A percentile compares a stretch with the other conserved stretches of the same genome.
Evolutionary conservation across 1,140 invertebrate species (phyloP).

Genomic region (Polyergus mexicanus): DNA sequence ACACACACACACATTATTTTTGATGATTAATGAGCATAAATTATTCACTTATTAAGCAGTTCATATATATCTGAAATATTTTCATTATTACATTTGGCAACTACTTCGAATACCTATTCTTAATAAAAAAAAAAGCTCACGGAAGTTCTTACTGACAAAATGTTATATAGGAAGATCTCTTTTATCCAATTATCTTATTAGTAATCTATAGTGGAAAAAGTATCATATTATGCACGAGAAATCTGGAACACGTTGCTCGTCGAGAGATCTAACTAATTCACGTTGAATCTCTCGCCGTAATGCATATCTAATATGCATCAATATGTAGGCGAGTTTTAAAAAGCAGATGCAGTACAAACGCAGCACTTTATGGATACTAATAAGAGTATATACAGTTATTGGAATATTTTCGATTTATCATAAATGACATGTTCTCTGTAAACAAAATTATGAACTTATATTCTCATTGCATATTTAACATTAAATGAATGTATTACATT

Average conservation of each 20-base stretch:
- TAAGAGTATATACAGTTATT: conserved; percentile 70
- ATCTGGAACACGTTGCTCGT: conserved; percentile 67
- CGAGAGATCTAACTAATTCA: conserved; percentile 35
- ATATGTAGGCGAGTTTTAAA: conserved; percentile 60
- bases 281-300: conserved; percentile 30
- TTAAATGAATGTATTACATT: conserved; percentile 17
- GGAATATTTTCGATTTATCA: conserved; percentile 49
- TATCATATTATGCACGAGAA: conserved; percentile 58
- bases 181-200: conserved; percentile 51
- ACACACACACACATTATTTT: not conserved
- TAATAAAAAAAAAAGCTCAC: conserved; percentile 34
- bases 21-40: conserved; percentile 26
- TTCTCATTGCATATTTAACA: conserved; percentile 47
- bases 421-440: conserved; percentile 59
- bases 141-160: conserved; percentile 54
- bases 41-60: conserved; percentile 13
- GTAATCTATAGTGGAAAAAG: conserved; percentile 60
- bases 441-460: conserved; percentile 51
- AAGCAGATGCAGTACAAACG: conserved; percentile 69
- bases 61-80: conserved; percentile 31
- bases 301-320: conserved; percentile 43
- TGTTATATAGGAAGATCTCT: conserved; percentile 57
- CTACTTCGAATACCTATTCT: conserved; percentile 39
- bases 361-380: conserved; percentile 64
- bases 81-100: conserved; percentile 40